These are phyloP conservation scores for Penaeus vannamei DNA, from an alignment of 1,140 invertebrate genomes.

Conservation along the genomic window DNA sequence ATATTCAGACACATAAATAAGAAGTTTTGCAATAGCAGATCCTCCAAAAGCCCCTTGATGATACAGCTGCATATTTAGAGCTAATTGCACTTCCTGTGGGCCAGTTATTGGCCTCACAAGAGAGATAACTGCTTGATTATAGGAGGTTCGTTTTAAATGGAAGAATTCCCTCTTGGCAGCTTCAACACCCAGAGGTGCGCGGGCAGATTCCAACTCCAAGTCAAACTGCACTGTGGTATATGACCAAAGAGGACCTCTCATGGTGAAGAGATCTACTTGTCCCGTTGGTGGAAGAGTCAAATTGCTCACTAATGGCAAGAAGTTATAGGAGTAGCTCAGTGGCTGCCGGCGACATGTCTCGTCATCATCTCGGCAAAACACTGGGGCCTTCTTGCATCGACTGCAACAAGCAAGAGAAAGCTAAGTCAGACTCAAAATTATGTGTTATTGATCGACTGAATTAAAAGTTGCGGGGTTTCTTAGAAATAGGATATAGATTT, in stretches of 20 bases:
- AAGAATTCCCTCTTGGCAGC: constrained; percentile 81
- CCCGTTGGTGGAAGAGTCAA: constrained; percentile 80
- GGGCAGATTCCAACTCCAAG: constrained; percentile 79
- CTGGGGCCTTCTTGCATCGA: constrained; percentile 83
- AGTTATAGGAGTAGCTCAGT: constrained; percentile 90
- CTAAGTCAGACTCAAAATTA: not conserved
- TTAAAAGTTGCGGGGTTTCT: too few species aligned
- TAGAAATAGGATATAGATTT: too few species aligned
- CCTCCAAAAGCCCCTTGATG: constrained; percentile 80
- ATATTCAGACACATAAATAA: constrained; percentile 88
- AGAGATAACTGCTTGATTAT: constrained; percentile 82
- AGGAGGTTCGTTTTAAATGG: constrained; percentile 72
- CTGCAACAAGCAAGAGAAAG: constrained; percentile 75
- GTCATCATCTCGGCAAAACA: constrained; percentile 80
- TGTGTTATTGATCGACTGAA: not conserved
- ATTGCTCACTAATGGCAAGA: constrained; percentile 90
- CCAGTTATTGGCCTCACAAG: constrained; percentile 82
- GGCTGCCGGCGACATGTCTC: constrained; percentile 82
- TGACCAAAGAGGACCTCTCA: constrained; percentile 82
- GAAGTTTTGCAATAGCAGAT: constrained; percentile 86
- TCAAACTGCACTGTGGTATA: constrained; percentile 82
- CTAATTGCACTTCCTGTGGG: constrained; percentile 90
- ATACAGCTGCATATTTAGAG: constrained; percentile 89
- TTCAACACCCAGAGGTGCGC: constrained; percentile 77
- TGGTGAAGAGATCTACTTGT: constrained; percentile 86